These are phyloP conservation scores for Elysia crispata DNA, from an alignment of 2,888 invertebrate species.

Conservation along the genomic window DNA sequence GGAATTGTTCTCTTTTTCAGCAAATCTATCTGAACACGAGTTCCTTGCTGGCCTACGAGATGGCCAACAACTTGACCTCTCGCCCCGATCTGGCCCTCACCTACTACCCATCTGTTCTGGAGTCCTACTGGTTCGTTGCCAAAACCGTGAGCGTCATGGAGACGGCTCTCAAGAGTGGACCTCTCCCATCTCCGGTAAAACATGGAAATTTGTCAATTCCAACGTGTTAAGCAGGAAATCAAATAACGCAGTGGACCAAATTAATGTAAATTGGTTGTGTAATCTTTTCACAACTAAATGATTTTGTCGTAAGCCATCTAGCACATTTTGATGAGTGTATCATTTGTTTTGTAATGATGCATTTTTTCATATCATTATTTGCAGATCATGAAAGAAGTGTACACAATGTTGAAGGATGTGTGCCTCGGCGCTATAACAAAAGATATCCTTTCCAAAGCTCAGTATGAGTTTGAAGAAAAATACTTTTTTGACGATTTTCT, in stretches of 20 bases:
- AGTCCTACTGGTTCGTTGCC: slow-evolving; percentile 68
- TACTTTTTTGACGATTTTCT: slow-evolving; percentile 69
- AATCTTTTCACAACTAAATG: too few relatives aligned
- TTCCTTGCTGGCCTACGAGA: slow-evolving; percentile 59
- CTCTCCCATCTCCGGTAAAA: slow-evolving; percentile 59
- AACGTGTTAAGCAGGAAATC: too few relatives aligned
- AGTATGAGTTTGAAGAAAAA: slow-evolving; percentile 51
- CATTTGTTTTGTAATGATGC: too few relatives aligned
- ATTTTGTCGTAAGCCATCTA: too few relatives aligned
- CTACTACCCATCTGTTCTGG: slow-evolving; percentile 66
- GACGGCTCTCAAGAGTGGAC: slow-evolving; percentile 50
- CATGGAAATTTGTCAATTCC: too few relatives aligned
- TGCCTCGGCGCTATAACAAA: slow-evolving; percentile 59
- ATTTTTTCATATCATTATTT: slow-evolving; percentile 52
- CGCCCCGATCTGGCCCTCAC: slow-evolving; percentile 64
- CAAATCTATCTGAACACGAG: slow-evolving; percentile 66
- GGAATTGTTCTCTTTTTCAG: slow-evolving; percentile 50
- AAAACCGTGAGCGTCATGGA: slow-evolving; percentile 58
- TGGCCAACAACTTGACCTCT: slow-evolving; percentile 58
- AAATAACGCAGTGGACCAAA: too few relatives aligned
- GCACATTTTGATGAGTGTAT: too few relatives aligned
- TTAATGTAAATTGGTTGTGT: too few relatives aligned
- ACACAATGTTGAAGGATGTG: slow-evolving; percentile 49
- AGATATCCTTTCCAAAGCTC: slow-evolving; percentile 55
- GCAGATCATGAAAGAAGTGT: slow-evolving; percentile 57